Conservation (phyloP, 1,140 invertebrate species). For the Planococcus citri region DNA sequence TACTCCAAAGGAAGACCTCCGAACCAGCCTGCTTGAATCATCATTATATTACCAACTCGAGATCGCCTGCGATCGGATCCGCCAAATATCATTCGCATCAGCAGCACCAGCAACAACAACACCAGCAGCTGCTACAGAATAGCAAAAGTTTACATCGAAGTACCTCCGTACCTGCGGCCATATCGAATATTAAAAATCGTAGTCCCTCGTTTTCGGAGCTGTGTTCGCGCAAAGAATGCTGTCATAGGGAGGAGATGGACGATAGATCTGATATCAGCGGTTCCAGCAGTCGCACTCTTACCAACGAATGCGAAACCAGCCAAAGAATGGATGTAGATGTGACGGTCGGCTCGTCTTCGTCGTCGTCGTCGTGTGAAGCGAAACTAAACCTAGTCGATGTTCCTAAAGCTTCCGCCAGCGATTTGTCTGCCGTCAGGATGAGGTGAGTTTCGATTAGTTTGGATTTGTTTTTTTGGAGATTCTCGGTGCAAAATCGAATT, state of each 20-base stretch:
- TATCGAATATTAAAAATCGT: background rate
- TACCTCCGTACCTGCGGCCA: slow-evolving; percentile 7
- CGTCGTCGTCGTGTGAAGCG: background rate
- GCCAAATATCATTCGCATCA: background rate
- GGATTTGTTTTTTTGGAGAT: too few relatives aligned
- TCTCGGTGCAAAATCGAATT: too few relatives aligned
- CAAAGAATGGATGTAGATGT: background rate
- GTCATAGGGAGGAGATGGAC: background rate
- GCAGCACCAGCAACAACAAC: background rate
- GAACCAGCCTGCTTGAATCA: background rate
- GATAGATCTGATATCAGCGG: background rate
- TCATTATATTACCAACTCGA: background rate
- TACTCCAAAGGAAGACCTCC: background rate
- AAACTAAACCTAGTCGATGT: background rate
- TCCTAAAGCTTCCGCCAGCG: background rate
- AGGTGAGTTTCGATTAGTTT: background rate
- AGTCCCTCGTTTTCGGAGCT: background rate
- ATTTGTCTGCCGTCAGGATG: background rate
- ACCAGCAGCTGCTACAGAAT: too few relatives aligned
- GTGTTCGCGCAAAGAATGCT: background rate
- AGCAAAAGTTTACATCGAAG: background rate
- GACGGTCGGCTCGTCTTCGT: background rate
- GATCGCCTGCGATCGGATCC: background rate
- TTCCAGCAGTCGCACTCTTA: too few relatives aligned
- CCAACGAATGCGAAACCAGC: too few relatives aligned